A percentile compares a stretch with the other conserved stretches of the same genome.
Evolutionary conservation across 2,797 vertebrate genomes (phyloP).

Genomic region (Channa striata): DNA sequence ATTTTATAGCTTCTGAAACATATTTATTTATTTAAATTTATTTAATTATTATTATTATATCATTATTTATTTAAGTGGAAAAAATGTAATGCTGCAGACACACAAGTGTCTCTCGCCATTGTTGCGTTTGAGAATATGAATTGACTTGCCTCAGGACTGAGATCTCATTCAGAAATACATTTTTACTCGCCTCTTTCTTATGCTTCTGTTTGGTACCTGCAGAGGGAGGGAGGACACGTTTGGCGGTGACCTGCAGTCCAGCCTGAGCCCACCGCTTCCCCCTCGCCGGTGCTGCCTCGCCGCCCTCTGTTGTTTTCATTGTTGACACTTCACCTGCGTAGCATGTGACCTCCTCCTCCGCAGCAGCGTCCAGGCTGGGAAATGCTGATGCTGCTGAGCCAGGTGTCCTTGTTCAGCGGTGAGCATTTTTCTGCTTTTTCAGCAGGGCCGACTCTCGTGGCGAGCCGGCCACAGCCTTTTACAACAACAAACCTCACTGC

Average conservation of each 20-base stretch:
- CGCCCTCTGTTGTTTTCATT: conserved; percentile 52
- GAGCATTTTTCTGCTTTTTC: conserved; percentile 27
- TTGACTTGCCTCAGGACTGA: too few species aligned
- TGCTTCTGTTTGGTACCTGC: too few species aligned
- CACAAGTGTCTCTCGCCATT: too few species aligned
- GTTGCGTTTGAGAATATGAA: too few species aligned
- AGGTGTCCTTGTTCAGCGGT: conserved; percentile 38
- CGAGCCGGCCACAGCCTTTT: conserved; percentile 32
- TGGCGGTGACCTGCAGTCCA: conserved; percentile 58
- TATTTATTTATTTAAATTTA: too few species aligned
- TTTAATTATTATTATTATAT: too few species aligned
- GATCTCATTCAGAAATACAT: conserved; percentile 8
- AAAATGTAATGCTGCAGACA: too few species aligned
- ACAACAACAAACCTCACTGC: conserved; percentile 33
- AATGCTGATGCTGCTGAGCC: conserved; percentile 27
- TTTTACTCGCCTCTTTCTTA: too few species aligned
- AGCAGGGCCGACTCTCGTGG: conserved; percentile 21
- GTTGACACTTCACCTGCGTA: conserved; percentile 54
- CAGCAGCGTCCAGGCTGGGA: conserved; percentile 26
- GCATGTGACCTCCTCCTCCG: conserved; percentile 27
- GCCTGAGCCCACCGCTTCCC: conserved; percentile 33
- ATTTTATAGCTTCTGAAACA: too few species aligned
- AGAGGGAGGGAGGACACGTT: conserved; percentile 47
- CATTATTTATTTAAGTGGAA: too few species aligned
- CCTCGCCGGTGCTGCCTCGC: conserved; percentile 51